Evolutionary conservation across 2,888 invertebrate genomes (phyloP), one percentile per base, ranked within the genome.

Genomic region (Tinea pellionella): DNA sequence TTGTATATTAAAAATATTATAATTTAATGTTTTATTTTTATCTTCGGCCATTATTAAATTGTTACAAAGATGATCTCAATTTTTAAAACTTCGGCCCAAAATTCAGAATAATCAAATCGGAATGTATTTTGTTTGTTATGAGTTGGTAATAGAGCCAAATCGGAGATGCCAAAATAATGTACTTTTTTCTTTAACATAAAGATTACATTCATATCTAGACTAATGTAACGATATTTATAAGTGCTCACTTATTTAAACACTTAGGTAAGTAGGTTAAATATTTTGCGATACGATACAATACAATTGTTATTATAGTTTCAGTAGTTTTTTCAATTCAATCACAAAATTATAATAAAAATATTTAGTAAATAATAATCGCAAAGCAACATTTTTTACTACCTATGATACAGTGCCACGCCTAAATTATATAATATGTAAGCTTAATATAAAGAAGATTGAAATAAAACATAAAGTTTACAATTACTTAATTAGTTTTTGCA

Each of bases 81-180:
- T 47, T 8, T 47, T 47, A 18, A 24, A 24, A 3, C 47, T 12
- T 13, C 47, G 13, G 6, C 47, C 2, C 1, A 18, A 47, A 3
- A 4, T 3, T 24, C 6, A 3, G 6, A 4, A 15, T 47, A 47
- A 13, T 41, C 47, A 13, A 13, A 47, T n/a, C 2, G 13, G 6
- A 2, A 47, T 47, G n/a, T 47, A 16, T 16, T 47, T 16, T 47
- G 15, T 47, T 47, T 47, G 15, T 4, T 15, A 9, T 47, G n/a
- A 47, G 47, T 78, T 80, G 80, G 79, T 79, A 72, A 67, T 74
- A 65, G 72, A 80, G 85, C 85, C 86, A 84, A 84, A 24, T 80
- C 74, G 71, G 71, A 77, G 84, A 78, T 85, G 86, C 86, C 86
- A 86, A 86, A 84, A 73, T 75, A 53, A 19, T 55, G 55, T 57